Conservation (phyloP, 2,113 vertebrate species). For the Esox niger region DNA sequence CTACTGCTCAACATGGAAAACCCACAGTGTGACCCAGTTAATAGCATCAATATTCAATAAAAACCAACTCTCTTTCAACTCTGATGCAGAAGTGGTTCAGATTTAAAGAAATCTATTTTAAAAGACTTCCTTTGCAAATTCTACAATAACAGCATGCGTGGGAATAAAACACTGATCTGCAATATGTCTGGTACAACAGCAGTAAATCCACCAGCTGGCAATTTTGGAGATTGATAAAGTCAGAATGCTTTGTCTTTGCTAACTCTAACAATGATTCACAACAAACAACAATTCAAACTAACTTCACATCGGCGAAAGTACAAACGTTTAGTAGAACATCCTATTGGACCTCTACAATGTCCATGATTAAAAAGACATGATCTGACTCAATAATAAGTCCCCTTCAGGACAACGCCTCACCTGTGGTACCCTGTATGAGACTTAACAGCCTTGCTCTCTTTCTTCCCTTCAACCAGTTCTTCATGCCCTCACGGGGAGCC, state of each 20-base stretch:
- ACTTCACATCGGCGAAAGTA: too few relatives aligned
- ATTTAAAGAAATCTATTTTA: too few relatives aligned
- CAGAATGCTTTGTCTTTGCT: not conserved
- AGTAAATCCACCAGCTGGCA: constrained; percentile 4
- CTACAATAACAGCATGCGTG: not conserved
- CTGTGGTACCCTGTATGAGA: constrained; percentile 36
- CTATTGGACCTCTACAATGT: not conserved
- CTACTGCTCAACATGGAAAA: constrained; percentile 19
- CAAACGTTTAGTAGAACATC: not conserved
- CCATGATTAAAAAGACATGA: not conserved
- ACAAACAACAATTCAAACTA: not conserved
- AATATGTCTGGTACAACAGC: not conserved
- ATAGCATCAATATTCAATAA: constrained; percentile 14
- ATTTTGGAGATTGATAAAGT: not conserved
- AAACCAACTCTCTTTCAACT: not conserved
- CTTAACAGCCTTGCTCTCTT: constrained; percentile 22
- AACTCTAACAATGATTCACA: not conserved
- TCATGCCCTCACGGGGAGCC: constrained; percentile 33
- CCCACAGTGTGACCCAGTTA: constrained; percentile 56
- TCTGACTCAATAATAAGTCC: not conserved
- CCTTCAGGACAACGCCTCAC: constrained; percentile 41
- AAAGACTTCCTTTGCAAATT: not conserved
- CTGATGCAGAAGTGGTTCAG: constrained; percentile 6
- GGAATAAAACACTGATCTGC: not conserved
- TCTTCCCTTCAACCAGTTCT: constrained; percentile 30